Evolutionary conservation across 2,888 invertebrate genomes (phyloP), one percentile per base, ranked within the genome.

Genomic region (Mycalesis mineus): DNA sequence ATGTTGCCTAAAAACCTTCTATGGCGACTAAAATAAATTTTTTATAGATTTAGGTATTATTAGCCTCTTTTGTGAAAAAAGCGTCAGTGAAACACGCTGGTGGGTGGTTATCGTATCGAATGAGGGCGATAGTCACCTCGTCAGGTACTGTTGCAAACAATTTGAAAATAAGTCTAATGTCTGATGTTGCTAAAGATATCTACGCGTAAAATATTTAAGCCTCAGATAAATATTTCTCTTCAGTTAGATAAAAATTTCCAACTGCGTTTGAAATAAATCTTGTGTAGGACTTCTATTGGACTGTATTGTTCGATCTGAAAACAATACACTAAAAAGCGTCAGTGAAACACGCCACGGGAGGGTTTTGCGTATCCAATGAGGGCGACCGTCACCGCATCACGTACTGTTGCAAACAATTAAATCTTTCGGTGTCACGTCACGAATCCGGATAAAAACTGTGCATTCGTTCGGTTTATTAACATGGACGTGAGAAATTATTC

Each of bases 381-480:
- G 13, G 55, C 42, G 52, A 48, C 76, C 77, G 82, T 82, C 73
- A 69, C 51, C 59, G 55, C 56, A 58, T 62, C 62, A 65, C 68
- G 62, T 62, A 45, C 58, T 49, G 54, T 42, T 56, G 54, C 41
- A 62, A 62, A 62, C 60, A 64, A 64, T 64, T 64, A 62, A 64
- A 62, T 58, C 57, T 53, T 51, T 56, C 56, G 17, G 57, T 57
- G 59, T 55, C 49, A 56, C 42, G 57, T 47, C 55, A 53, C 55
- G 52, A 33, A 55, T 17, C 15, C 28, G 39, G n/a, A 49, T 39
- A 29, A 56, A 51, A 55, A 48, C 52, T 22, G 22, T 42, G 17
- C 40, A 29, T 49, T 39, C 44, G 37, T 44, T 42, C 50, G 36
- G 41, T 61, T 58, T 61, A 55, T 61, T 61, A 49, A 58, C 55